These are phyloP conservation scores for Asbolus verrucosus DNA, from an alignment of 1,140 invertebrate genomes.

Conservation along the genomic window DNA sequence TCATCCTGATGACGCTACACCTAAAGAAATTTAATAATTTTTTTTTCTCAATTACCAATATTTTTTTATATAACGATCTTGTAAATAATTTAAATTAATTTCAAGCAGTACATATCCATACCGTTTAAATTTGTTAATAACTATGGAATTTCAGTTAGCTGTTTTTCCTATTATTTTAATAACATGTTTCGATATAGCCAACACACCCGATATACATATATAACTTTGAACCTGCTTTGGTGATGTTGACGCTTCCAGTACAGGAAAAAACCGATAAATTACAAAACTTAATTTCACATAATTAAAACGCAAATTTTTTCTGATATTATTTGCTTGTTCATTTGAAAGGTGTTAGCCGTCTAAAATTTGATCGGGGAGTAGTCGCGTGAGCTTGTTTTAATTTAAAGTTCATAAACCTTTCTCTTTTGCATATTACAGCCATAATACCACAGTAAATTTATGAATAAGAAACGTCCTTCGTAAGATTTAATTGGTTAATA, in stretches of 20 bases:
- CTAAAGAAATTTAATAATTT: no score
- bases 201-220: background rate
- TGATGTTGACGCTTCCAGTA: background rate
- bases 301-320: constrained; percentile 11
- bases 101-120: no score
- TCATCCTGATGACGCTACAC: no score
- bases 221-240: no score
- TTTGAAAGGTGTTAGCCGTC: constrained; percentile 18
- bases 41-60: no score
- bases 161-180: no score
- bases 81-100: no score
- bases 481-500: constrained; percentile 29
- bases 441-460: background rate
- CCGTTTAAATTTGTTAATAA: no score
- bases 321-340: constrained; percentile 19
- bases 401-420: constrained; percentile 22
- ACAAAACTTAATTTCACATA: constrained; percentile 4
- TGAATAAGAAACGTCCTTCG: constrained; percentile 2
- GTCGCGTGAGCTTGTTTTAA: constrained; percentile 34
- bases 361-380: constrained; percentile 1
- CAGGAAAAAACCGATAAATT: constrained; percentile 26
- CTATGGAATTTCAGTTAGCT: no score
- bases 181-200: no score
- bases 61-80: no score
- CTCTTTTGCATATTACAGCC: constrained; percentile 23